Conservation (phyloP, 2,888 invertebrate genomes). For the Hartigia nigra region DNA sequence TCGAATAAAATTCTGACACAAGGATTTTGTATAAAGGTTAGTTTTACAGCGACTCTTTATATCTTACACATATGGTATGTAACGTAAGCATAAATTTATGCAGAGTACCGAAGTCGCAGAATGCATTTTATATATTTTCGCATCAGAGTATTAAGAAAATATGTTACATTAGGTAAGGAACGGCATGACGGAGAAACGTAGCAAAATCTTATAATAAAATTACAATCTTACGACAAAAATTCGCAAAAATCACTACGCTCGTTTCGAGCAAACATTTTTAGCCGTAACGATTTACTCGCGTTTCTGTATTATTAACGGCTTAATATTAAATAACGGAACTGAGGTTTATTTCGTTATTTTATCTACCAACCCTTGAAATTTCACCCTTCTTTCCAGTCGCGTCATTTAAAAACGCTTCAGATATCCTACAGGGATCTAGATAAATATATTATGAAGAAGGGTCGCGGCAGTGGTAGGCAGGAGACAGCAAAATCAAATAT, state of each 20-base stretch:
- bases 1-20: neutral
- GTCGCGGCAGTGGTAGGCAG: neutral
- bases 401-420: neutral
- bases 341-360: neutral
- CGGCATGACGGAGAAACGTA: too few relatives aligned
- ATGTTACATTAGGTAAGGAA: too few relatives aligned
- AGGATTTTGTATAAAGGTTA: neutral
- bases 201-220: neutral
- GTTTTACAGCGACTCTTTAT: neutral
- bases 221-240: neutral
- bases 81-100: neutral
- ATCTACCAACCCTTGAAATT: neutral
- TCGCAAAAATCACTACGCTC: neutral
- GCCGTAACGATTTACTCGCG: neutral
- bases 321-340: neutral
- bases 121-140: neutral
- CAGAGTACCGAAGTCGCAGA: neutral
- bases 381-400: neutral
- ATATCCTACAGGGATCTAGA: neutral
- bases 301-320: neutral
- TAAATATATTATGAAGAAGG: neutral
- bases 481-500: neutral
- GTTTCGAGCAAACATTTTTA: neutral
- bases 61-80: neutral
- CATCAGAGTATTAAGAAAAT: neutral